Percentiles rank a stretch among this genome's conserved stretches.
phyloP scores from a whole-genome alignment of 2,113 vertebrate genomes.

The Psittacara wagleri region DNA sequence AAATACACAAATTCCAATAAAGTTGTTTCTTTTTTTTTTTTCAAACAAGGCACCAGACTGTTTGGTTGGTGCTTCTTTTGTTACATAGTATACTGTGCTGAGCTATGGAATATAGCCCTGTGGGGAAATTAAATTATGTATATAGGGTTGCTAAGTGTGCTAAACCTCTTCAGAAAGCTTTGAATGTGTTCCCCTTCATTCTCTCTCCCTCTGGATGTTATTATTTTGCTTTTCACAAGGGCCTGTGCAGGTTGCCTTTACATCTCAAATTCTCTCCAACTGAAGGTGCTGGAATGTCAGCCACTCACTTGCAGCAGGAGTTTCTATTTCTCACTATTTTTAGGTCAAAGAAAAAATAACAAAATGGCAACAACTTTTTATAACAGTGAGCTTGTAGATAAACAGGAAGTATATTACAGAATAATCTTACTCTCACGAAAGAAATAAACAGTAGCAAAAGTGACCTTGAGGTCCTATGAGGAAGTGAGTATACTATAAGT shows the following conservation, averaged over 20 bases:
- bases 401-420: conserved; percentile 14
- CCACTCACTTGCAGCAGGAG: background rate
- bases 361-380: background rate
- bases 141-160: background rate
- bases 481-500: background rate
- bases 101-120: background rate
- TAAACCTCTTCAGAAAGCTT: conserved; percentile 19
- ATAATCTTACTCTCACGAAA: background rate
- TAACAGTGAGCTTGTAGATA: conserved; percentile 3
- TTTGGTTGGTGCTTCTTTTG: background rate
- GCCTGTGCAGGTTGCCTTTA: background rate
- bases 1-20: background rate
- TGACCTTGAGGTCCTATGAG: background rate
- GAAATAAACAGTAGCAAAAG: background rate
- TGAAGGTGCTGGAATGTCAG: conserved; percentile 27
- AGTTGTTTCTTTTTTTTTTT: background rate
- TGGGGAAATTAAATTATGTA: conserved; percentile 33
- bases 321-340: conserved; percentile 5
- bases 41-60: background rate
- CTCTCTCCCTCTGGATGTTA: background rate
- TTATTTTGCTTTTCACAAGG: conserved; percentile 18
- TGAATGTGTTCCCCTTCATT: background rate
- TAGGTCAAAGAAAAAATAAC: background rate
- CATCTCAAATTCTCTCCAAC: background rate
- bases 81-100: background rate